Evolutionary conservation across 2,797 vertebrate genomes (phyloP), one percentile per base, ranked within the genome.

Genomic region (Kryptolebias ocellatus): DNA sequence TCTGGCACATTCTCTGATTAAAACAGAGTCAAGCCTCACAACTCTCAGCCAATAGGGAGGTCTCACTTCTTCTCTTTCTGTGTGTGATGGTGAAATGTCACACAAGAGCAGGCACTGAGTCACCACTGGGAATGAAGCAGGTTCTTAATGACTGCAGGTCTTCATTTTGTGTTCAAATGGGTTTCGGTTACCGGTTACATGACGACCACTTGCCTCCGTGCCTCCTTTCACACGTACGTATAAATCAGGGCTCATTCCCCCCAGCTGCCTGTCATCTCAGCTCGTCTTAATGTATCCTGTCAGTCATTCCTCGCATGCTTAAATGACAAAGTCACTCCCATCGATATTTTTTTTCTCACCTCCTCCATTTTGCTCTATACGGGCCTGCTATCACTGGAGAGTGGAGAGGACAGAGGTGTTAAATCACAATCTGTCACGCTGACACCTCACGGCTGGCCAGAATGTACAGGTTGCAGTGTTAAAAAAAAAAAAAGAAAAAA

Each of bases 361-460:
- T 64, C 58, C 71, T 20, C 67, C 76, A 72, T 58, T 73, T 84
- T 70, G 17, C 75, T 50, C 58, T 64, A 42, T 68, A 78, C 53
- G 59, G 73, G 61, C 57, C 55, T 77, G 60, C 49, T 69, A 51
- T 86, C 79, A 73, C 50, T 83, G 85, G 68, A 79, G 70, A 84
- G 74, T 83, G 85, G 68, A 79, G 70, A 84, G 74, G 72, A 88
- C 81, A 79, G 79, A 83, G 63, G 86, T 86, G 88, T 84, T 81
- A 76, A 89, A 87, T 89, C 76, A 66, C 72, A 84, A 83, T 87
- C 79, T 79, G 85, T 79, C 86, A 80, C n/a, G 61, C 73, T 67
- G 73, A 80, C 2, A 60, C 77, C 69, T 72, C 72, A 66, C 53
- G 72, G 66, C 59, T 15, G 4, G 27, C 51, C 7, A 24, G 47